Conservation (phyloP, 2,888 invertebrate genomes). For the Philhelius pedissequus region DNA sequence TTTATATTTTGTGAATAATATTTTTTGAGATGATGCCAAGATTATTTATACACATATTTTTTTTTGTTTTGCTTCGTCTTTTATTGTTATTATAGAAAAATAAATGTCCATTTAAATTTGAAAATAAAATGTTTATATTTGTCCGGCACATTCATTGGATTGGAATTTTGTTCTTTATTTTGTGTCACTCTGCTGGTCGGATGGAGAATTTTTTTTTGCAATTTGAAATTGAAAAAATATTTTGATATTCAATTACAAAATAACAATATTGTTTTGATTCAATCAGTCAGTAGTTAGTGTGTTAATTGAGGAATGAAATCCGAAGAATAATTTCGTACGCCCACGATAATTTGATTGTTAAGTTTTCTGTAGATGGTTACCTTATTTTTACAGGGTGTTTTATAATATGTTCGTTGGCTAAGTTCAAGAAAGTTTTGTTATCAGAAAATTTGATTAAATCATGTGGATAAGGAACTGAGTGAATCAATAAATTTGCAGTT, state of each 20-base stretch:
- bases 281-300: slow-evolving; percentile 30
- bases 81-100: slow-evolving; percentile 18
- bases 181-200: neutral
- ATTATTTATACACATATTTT: slow-evolving; percentile 1
- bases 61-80: neutral
- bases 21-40: slow-evolving; percentile 54
- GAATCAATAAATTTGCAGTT: too few relatives aligned
- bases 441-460: too few relatives aligned
- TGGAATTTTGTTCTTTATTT: slow-evolving; percentile 30
- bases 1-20: slow-evolving; percentile 48
- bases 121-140: slow-evolving; percentile 17
- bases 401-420: too few relatives aligned
- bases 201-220: neutral
- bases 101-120: slow-evolving; percentile 54
- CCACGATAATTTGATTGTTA: slow-evolving; percentile 17
- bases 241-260: slow-evolving; percentile 43
- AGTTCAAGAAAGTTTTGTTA: too few relatives aligned
- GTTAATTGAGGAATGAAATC: neutral
- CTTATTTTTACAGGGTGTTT: too few relatives aligned
- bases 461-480: too few relatives aligned
- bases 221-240: neutral
- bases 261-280: neutral
- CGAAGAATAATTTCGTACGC: neutral
- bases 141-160: slow-evolving; percentile 24
- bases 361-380: neutral